Evolutionary conservation across 2,797 vertebrate species (phyloP), one percentile per base, ranked within the genome.

Genomic region (Anabacerthia variegaticeps): DNA sequence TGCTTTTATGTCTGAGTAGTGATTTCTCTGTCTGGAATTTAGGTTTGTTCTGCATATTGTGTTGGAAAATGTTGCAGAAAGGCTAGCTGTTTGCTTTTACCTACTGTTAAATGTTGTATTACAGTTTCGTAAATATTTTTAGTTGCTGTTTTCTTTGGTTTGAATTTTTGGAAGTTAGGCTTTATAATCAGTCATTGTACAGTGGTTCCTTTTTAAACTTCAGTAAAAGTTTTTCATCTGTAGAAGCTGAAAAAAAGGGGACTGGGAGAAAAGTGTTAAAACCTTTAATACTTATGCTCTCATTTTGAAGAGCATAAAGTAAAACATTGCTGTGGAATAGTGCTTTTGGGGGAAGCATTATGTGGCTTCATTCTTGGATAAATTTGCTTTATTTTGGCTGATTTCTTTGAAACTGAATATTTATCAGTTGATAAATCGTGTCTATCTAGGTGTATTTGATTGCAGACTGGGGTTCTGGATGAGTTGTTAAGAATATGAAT

Each of bases 21-120:
- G 59, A 73, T 56, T 88, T 91, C 89, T 71, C 46, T 94, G 78
- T 83, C 68, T 88, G 81, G 75, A 90, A 86, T 85, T 89, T 43
- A 68, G 37, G 7, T 92, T 91, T 85, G 12, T 80, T 88, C 55
- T 74, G 37, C 51, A 36, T 49, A 9, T 89, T 73, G 12, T 68
- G 7, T 51, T 81, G 61, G 28, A 71, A 93, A 75, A 86, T 8
- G 6, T 51, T 71, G 61, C 58, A 59, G 65, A 44, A 80, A 66
- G 49, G 18, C 32, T 63, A 88, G 56, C 54, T 92, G 28, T 81
- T 84, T 93, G 56, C 62, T 80, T 79, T 91, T 73, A 86, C 26
- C 13, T 46, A 6, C 27, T 4, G 5, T 75, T 91, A 43, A 75
- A 61, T 78, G 51, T 62, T 88, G 21, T 41, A 44, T 73, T 21